phyloP scores from a whole-genome alignment of 2,888 invertebrate species.

The Crioceris asparagi region DNA sequence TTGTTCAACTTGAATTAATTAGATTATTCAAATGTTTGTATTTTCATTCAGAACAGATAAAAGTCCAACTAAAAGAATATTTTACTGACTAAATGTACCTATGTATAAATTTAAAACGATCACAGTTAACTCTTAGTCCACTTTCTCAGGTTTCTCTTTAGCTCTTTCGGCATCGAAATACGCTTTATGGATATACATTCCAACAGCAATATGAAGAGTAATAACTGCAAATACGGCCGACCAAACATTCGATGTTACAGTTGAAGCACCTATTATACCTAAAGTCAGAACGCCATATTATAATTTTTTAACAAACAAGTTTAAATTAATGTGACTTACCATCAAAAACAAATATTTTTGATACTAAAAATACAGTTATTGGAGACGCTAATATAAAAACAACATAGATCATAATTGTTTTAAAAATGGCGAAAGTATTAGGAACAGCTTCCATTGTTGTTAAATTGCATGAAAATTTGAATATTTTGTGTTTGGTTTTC shows the following conservation, averaged over 20 bases:
- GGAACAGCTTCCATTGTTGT: too few relatives aligned
- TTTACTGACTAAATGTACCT: too few relatives aligned
- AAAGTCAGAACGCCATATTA: constrained; percentile 20
- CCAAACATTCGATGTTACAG: constrained; percentile 61
- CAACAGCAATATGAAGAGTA: constrained; percentile 64
- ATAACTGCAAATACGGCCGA: constrained; percentile 67
- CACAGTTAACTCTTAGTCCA: too few relatives aligned
- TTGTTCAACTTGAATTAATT: too few relatives aligned
- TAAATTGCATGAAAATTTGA: too few relatives aligned
- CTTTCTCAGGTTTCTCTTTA: too few relatives aligned
- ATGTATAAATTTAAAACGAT: too few relatives aligned
- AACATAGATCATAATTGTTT: constrained; percentile 65
- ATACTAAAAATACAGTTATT: constrained; percentile 59
- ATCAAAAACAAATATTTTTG: constrained; percentile 62
- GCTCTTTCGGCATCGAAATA: constrained; percentile 48
- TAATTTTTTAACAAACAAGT: constrained; percentile 1
- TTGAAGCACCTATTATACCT: constrained; percentile 42
- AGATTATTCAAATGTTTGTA: too few relatives aligned
- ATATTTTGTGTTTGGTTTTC: too few relatives aligned
- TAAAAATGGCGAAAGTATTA: too few relatives aligned
- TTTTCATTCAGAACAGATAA: too few relatives aligned
- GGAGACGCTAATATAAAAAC: constrained; percentile 66
- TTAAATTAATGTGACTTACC: constrained; percentile 32
- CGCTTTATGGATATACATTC: constrained; percentile 67
- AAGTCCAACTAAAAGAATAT: too few relatives aligned